Evolutionary conservation across 2,797 vertebrate species (phyloP), one percentile per base, ranked within the genome.

Genomic region (Paguma larvata): DNA sequence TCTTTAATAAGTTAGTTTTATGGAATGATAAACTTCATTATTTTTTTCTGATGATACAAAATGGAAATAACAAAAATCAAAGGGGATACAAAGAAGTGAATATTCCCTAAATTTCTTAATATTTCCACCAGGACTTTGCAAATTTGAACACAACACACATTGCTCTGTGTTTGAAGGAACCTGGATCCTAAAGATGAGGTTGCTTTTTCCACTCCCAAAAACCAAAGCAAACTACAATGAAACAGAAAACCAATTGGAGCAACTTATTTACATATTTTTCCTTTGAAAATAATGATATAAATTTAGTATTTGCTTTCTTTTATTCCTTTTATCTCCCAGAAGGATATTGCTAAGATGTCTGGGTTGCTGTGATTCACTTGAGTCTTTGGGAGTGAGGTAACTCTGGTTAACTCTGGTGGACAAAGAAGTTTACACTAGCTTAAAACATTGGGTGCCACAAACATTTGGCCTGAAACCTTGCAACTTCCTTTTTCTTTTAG

Each of bases 41-140:
- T 44, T 88, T 77, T 89, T 94, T 46, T 44, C 34, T 83, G 62
- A 95, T 89, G 59, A 67, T 2, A 85, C 53, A 89, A 59, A 72
- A 72, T 85, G 19, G 75, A 79, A 95, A 85, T 82, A 75, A 78
- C 21, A 79, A 78, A 96, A 80, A 73, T 68, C 21, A 30, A 65
- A 77, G 21, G 1, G 7, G 2, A 32, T 56, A 13, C 27, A 93
- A 92, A 63, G 14, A 65, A 89, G n/a, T 73, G 21, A 75, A 32
- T 92, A 77, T 88, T 96, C 6, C 18, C 4, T 65, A 84, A 70
- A 15, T 59, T 70, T 90, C 30, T 93, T 85, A 56, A 78, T 59
- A 7, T 59, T 94, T 94, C 19, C 30, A 62, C 16, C 48, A 86
- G 56, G 41, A 68, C 34, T 73, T 89, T 34, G 32, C 13, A 80